Percentiles rank a stretch among this genome's conserved stretches.
Conservation (phyloP, 2,113 vertebrate species). For the Equus przewalskii region DNA sequence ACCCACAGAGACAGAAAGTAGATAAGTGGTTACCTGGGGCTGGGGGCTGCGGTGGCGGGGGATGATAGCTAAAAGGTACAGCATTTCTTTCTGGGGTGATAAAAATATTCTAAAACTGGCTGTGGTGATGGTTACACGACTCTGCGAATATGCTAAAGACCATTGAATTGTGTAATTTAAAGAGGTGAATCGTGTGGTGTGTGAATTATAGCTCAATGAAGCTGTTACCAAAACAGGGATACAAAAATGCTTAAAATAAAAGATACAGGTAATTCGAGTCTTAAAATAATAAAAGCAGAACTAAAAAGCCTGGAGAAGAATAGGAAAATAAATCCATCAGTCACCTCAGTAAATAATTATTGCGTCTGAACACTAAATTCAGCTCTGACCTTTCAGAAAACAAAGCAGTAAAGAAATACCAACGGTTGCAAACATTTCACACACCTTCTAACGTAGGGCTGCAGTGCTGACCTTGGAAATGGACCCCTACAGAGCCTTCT, state of each 20-base stretch:
- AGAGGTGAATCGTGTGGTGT: neutral
- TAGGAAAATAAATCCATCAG: neutral
- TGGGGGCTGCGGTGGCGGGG: neutral
- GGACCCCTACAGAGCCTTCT: neutral
- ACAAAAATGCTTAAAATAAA: neutral
- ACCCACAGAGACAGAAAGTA: neutral
- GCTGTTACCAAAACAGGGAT: neutral
- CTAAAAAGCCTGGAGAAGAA: neutral
- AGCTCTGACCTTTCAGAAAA: constrained; percentile 2
- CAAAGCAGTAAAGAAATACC: neutral
- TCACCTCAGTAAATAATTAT: neutral
- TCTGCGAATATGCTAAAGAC: neutral
- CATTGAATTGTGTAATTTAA: neutral
- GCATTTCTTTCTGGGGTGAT: neutral
- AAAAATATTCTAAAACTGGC: neutral
- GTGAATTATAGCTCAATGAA: neutral
- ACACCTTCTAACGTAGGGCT: neutral
- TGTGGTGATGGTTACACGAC: neutral
- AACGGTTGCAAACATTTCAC: neutral
- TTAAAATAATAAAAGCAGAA: constrained; percentile 34
- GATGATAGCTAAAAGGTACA: neutral
- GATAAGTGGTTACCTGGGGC: neutral
- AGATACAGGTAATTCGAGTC: neutral
- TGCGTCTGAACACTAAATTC: neutral
- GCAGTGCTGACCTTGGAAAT: neutral